A percentile compares a stretch with the other conserved stretches of the same genome.
Evolutionary conservation across 2,113 vertebrate species (phyloP).

Genomic region (Scomber japonicus): DNA sequence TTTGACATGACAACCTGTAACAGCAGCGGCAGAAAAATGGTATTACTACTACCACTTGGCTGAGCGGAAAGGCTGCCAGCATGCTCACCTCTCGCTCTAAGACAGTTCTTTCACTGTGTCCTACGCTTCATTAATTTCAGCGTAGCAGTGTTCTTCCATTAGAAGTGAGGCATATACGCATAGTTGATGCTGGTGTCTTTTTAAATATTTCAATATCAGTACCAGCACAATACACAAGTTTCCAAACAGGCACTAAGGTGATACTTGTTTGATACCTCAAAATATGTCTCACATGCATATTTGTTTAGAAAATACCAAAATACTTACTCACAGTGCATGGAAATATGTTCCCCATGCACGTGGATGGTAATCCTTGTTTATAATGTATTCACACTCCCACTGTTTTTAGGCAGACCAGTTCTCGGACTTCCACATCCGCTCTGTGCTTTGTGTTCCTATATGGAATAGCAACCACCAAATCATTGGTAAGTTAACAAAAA

Average conservation of each 20-base stretch:
- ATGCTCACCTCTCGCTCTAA: not conserved
- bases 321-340: not conserved
- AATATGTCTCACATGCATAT: too few relatives aligned
- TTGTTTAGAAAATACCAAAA: too few relatives aligned
- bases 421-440: constrained; percentile 97
- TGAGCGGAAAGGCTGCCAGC: not conserved
- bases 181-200: constrained; percentile 12
- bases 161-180: constrained; percentile 10
- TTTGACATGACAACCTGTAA: constrained; percentile 30
- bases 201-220: not conserved
- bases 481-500: constrained; percentile 89
- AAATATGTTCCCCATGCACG: not conserved
- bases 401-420: constrained; percentile 94
- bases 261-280: too few relatives aligned
- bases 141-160: constrained; percentile 6
- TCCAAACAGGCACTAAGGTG: not conserved
- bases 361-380: not conserved
- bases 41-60: not conserved
- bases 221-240: not conserved
- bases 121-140: constrained; percentile 2
- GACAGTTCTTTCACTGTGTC: not conserved
- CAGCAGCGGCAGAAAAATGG: constrained; percentile 17
- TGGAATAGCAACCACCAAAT: constrained; percentile 99
- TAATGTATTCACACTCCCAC: constrained; percentile 19
- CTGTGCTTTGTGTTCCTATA: constrained; percentile 98